These are phyloP conservation scores for Trachymyrmex cornetzi DNA, from an alignment of 1,140 invertebrate species.

Conservation along the genomic window DNA sequence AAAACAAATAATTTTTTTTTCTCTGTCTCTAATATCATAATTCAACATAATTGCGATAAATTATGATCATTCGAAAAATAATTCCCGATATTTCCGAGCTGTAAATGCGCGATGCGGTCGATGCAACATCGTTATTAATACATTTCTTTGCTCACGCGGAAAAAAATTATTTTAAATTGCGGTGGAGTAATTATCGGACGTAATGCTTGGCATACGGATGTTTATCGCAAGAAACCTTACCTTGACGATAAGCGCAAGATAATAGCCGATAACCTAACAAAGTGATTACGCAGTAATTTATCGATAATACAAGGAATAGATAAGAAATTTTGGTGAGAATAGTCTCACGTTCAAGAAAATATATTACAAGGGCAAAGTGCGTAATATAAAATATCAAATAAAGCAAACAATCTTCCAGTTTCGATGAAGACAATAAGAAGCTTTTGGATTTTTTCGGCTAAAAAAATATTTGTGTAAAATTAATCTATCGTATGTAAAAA, in stretches of 20 bases:
- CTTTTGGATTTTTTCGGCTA: neutral
- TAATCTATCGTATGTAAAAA: neutral
- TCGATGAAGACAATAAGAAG: neutral
- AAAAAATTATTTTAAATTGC: conserved; percentile 1
- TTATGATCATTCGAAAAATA: neutral
- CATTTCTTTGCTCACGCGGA: too few relatives aligned
- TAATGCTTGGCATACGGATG: neutral
- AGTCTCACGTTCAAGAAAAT: too few relatives aligned
- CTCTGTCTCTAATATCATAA: too few relatives aligned
- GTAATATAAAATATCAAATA: neutral
- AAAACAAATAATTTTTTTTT: neutral
- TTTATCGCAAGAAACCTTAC: neutral
- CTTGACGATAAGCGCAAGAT: conserved; percentile 33
- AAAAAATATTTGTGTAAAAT: neutral
- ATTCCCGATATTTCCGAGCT: neutral
- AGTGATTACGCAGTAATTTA: neutral
- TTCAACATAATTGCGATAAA: neutral
- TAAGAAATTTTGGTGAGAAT: neutral
- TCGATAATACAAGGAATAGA: neutral
- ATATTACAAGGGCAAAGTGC: neutral
- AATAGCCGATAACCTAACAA: conserved; percentile 5
- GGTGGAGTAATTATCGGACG: neutral
- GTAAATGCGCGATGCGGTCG: neutral
- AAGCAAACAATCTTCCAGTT: too few relatives aligned
- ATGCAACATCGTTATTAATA: neutral